Evolutionary conservation across 2,888 invertebrate species (phyloP), one percentile per base, ranked within the genome.

Genomic region (Calameuta filiformis): DNA sequence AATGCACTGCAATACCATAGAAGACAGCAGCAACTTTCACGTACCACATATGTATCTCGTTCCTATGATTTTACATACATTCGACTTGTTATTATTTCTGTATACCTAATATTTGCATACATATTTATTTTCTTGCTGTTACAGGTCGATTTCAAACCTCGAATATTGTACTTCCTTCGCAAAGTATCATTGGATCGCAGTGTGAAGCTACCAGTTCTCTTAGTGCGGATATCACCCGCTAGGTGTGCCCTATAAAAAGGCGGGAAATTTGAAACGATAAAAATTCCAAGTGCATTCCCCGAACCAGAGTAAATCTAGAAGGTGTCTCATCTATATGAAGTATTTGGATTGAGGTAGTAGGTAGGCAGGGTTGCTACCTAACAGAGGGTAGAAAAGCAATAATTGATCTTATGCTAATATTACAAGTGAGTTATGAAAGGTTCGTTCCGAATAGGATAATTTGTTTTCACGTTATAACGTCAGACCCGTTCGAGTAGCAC

Each of bases 401-500:
- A 88, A 56, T 88, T 85, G 88, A 88, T 88, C 88, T 87, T 87
- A 88, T 88, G 88, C 87, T 88, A 88, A 88, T 88, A 88, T 83
- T 69, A 81, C 85, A 79, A 83, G 83, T 86, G 86, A 88, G 85
- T 88, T 88, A 88, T 88, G 86, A 87, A 87, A 85, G 86, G 83
- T 87, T 87, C 86, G 87, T 86, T 87, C 86, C 85, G 86, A 88
- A 87, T 87, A 83, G 85, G 83, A 86, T 87, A 88, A 88, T 88
- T 88, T 87, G 88, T 88, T 84, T 86, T 79, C 84, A 82, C 85
- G 87, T 88, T 88, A 87, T 56, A 76, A 56, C 3, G 56, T 56
- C 56, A 56, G 56, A 56, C 56, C 56, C 56, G 23, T 56, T 23
- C 56, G 9, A 56, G 23, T 2, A 56, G 56, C 23, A 56, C 23